Evolutionary conservation across 2,888 invertebrate species (phyloP).

Genomic region (Drosophila anomalata): DNA sequence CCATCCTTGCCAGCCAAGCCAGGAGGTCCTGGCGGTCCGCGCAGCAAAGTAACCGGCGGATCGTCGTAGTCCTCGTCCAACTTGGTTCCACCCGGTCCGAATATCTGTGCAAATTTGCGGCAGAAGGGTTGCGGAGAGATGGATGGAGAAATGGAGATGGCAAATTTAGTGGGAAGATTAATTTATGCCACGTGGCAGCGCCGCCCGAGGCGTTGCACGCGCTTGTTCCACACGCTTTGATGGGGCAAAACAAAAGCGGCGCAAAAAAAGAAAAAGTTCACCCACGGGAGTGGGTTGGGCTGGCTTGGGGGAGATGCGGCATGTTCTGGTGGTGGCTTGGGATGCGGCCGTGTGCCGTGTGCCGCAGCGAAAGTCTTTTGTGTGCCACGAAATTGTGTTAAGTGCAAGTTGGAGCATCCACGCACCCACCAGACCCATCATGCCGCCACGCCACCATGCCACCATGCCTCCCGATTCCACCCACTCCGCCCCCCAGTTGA

Average conservation of each 20-base stretch:
- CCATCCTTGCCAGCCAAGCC: slow-evolving; percentile 84
- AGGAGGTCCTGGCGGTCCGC: slow-evolving; percentile 88
- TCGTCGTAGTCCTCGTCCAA: slow-evolving; percentile 84
- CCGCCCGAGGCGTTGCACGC: slow-evolving; percentile 61
- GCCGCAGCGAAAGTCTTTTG: slow-evolving; percentile 76
- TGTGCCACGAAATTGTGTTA: slow-evolving; percentile 76
- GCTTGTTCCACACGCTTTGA: slow-evolving; percentile 58
- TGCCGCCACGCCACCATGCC: background rate
- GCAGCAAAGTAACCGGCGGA: slow-evolving; percentile 85
- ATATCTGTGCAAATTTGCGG: slow-evolving; percentile 71
- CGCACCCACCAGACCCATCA: slow-evolving; percentile 11
- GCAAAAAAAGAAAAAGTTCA: slow-evolving; percentile 52
- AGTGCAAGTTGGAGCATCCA: slow-evolving; percentile 73
- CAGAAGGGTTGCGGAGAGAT: slow-evolving; percentile 7
- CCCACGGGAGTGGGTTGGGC: slow-evolving; percentile 22
- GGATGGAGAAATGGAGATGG: slow-evolving; percentile 34
- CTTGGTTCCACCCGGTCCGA: slow-evolving; percentile 84
- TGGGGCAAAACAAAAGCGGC: slow-evolving; percentile 65
- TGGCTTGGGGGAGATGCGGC: slow-evolving; percentile 12
- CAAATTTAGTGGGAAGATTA: slow-evolving; percentile 68
- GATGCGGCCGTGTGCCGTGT: slow-evolving; percentile 17
- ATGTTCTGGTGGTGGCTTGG: slow-evolving; percentile 19
- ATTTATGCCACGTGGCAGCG: slow-evolving; percentile 74
- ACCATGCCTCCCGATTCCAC: background rate
- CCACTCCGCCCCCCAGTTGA: slow-evolving; percentile 31